phyloP scores from a whole-genome alignment of 92 coral and sea anemone species.

The Parazoanthus atlanticus region DNA sequence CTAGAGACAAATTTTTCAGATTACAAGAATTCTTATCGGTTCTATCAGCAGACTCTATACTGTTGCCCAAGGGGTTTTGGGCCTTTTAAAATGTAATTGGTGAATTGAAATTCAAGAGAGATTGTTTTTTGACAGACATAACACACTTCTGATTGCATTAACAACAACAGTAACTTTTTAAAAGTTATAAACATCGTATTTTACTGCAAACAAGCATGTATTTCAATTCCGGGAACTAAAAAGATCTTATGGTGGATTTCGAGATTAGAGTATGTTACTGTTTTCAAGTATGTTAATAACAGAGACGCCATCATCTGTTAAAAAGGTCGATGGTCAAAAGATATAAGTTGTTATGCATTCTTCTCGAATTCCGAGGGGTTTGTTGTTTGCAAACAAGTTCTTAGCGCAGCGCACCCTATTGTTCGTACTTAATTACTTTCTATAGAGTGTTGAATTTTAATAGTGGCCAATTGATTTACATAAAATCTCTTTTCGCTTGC shows the following conservation, averaged over 20 bases:
- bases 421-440: conserved; percentile 26
- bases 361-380: conserved; percentile 13
- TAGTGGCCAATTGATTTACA: conserved; percentile 12
- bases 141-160: conserved; percentile 9
- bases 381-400: conserved; percentile 30
- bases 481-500: conserved; percentile 22
- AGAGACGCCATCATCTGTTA: background rate
- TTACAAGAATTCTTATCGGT: background rate
- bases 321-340: background rate
- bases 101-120: conserved; percentile 1
- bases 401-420: background rate
- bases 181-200: conserved; percentile 3
- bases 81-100: background rate
- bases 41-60: background rate
- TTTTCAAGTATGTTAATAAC: background rate
- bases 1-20: background rate
- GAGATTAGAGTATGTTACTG: background rate
- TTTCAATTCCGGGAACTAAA: background rate
- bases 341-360: background rate
- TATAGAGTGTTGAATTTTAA: conserved; percentile 28
- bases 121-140: conserved; percentile 25
- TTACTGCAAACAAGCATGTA: background rate
- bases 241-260: background rate
- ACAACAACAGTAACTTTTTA: background rate
- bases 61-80: conserved; percentile 11